A percentile compares a stretch with the other conserved stretches of the same genome.
phyloP scores from a whole-genome alignment of 2,113 vertebrate genomes.

The Pachyramphus minor region DNA sequence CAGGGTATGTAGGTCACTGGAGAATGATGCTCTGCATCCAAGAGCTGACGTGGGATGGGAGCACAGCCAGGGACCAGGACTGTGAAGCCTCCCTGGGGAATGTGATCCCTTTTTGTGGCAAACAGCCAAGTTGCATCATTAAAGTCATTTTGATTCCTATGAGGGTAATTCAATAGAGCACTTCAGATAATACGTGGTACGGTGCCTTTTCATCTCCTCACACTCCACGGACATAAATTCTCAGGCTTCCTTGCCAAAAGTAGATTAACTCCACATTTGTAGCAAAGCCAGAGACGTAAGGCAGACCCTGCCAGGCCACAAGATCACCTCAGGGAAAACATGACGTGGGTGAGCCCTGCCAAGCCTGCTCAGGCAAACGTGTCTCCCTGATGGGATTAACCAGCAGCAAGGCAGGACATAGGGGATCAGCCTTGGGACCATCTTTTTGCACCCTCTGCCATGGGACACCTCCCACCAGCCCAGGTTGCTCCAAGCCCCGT shows the following conservation, averaged over 20 bases:
- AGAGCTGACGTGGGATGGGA: background rate
- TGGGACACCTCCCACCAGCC: fast-evolving
- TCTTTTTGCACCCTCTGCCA: background rate
- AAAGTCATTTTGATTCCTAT: background rate
- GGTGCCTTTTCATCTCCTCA: constrained; percentile 44
- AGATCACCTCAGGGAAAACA: background rate
- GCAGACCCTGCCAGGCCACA: background rate
- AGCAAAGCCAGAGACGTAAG: constrained; percentile 24
- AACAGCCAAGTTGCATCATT: background rate
- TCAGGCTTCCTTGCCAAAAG: background rate
- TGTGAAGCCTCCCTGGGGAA: background rate
- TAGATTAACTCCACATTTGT: constrained; percentile 15
- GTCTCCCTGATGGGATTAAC: background rate
- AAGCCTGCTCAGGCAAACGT: background rate
- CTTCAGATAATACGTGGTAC: background rate
- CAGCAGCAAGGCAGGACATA: background rate
- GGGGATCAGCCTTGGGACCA: background rate
- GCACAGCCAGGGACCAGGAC: background rate
- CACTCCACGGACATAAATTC: background rate
- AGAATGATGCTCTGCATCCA: background rate
- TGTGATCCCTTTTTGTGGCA: background rate
- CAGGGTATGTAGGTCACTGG: background rate
- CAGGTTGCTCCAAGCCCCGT: background rate
- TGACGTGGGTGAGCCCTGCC: background rate
- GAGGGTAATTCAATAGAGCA: constrained; percentile 23